A percentile compares a stretch with the other conserved stretches of the same genome.
These are phyloP conservation scores for Corythornis cristatus DNA, from an alignment of 2,113 vertebrate species.

Conservation along the genomic window DNA sequence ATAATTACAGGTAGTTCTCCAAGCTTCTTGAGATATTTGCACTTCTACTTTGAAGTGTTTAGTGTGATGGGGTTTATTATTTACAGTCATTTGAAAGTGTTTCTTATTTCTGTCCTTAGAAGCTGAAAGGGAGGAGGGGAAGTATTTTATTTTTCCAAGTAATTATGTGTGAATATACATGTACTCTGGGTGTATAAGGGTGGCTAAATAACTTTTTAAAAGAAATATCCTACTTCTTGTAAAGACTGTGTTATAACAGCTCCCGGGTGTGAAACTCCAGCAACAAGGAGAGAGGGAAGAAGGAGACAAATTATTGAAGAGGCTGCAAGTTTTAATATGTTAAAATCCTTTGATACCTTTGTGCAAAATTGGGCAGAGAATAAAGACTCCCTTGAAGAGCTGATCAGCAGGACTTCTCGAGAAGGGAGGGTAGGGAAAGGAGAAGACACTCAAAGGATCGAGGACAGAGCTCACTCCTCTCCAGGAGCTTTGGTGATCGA, in stretches of 20 bases:
- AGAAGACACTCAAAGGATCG: not conserved
- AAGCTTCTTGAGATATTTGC: conserved; percentile 31
- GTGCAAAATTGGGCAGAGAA: conserved; percentile 29
- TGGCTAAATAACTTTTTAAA: not conserved
- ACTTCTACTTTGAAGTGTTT: conserved; percentile 39
- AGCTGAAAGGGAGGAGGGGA: not conserved
- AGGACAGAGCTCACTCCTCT: not conserved
- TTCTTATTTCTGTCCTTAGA: conserved; percentile 31
- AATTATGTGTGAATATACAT: not conserved
- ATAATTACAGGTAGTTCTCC: conserved; percentile 2
- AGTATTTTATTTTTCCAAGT: not conserved
- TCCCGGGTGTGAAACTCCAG: conserved; percentile 16
- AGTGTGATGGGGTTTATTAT: conserved; percentile 8
- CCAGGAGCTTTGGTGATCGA: not conserved
- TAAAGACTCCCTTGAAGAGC: conserved; percentile 6
- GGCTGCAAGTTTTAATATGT: conserved; percentile 6
- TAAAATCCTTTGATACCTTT: conserved; percentile 40
- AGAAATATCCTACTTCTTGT: not conserved
- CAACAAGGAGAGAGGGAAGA: not conserved
- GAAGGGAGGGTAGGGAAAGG: not conserved
- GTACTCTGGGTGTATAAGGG: not conserved
- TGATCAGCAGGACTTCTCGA: not conserved
- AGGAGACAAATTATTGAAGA: conserved; percentile 6
- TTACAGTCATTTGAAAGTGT: conserved; percentile 56
- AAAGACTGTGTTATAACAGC: not conserved